Evolutionary conservation across 1,140 invertebrate species (phyloP), one percentile per base, ranked within the genome.

Genomic region (Drosophila tani): DNA sequence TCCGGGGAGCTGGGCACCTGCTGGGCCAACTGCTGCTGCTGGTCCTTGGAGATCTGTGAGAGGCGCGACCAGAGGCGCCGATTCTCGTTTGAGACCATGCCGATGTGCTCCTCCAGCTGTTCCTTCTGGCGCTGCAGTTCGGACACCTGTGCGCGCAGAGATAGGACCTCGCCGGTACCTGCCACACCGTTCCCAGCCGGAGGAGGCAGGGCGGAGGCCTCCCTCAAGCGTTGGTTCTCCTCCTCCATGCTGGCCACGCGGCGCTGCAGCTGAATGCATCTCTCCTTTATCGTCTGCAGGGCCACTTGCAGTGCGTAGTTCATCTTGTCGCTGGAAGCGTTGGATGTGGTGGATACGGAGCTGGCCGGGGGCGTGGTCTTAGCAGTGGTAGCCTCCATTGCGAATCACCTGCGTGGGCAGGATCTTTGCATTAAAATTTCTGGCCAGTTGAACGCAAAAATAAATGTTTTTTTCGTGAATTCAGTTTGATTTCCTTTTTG

Each of bases 71-170:
- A 97, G 21, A 97, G 92, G 66, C 95, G 95, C 82, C 95, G 95
- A 92, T 97, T 97, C 93, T 97, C 96, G 81, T 94, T 94, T 2
- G 96, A 95, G 9, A 97, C 96, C 95, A 97, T 96, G 73, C 94
- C 94, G 46, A 97, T 94, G 81, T 96, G 96, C 91, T 96, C 95
- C 68, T 95, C 94, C 8, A 97, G 90, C 83, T 96, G 96, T 5
- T 94, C 95, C 78, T 97, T 97, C 85, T 97, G 95, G 82, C 95
- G 95, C 24, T 94, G 95, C 67, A 97, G 91, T 65, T 96, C 94
- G 47, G 95, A 94, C 29, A 96, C 93, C 88, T 95, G 95, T 79
- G 94, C 93, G 74, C 95, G 92, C 41, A 95, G 85, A 19, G 82
- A 76, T 53, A 93, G 79, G 17, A 94, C 92, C 78, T 95, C 94